Base-by-base conservation (phyloP, 2,888 invertebrate genomes). In the Nebria brevicollis region DNA sequence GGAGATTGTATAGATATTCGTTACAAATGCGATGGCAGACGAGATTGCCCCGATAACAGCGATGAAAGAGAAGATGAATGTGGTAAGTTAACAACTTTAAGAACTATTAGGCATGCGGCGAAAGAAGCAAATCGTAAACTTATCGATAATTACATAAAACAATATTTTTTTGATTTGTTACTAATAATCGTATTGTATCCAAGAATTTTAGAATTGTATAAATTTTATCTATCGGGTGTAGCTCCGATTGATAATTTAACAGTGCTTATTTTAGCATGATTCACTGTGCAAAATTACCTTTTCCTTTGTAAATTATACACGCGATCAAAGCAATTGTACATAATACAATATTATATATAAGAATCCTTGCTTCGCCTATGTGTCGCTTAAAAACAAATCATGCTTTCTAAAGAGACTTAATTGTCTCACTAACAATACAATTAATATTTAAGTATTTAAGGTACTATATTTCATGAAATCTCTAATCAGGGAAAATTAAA, bases 21-120 rank as follows among this genome's bases (percentile, higher is more conserved):
- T 25, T 26, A 34, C 15, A 70, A 70, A 20, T 70, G 80, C 65
- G 91, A 95, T 87, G 87, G 89, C 3, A 88, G 90, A 11, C 78
- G 84, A n/a, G 93, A 94, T 85, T 94, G 94, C 85, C 87, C 84
- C 20, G 91, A 91, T 85, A 88, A 88, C 77, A 89, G 89, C 82
- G 92, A 92, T 85, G 92, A 92, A 86, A 77, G 78, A 66, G 89
- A 91, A 26, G 25, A 25, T 26, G 73, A 43, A 4, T 81, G 81
- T 66, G 81, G 81, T 81, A 81, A 81, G 81, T 81, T 15, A 13
- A 13, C 26, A n/a, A 66, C 6, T 64, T 42, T 64, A 64, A 25
- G 70, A 64, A 2, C 7, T 25, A 75, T 7, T 15, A 20, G 54
- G 80, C 80, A 80, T 80, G 77, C 26, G 43, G 20, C 43, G 54